Base-by-base conservation (phyloP, 2,113 vertebrate species). In the Eidolon helvum region DNA sequence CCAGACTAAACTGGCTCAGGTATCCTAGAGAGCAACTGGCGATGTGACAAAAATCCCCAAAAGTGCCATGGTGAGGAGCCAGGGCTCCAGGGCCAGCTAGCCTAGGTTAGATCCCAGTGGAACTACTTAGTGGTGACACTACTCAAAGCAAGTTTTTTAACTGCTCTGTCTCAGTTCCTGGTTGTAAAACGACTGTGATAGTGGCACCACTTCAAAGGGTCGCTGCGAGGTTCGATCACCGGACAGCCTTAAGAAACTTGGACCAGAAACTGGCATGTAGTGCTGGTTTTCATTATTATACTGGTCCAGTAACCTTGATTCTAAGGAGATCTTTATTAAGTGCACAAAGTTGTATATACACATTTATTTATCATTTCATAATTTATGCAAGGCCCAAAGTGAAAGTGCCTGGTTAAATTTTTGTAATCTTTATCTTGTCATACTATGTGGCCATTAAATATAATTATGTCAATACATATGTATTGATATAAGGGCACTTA, bases 291-390 rank as follows among this genome's bases (percentile, higher is more conserved):
- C 57, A 10, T 65, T 43, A 55, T 7, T 11, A 7, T 48, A 11
- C 26, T 66, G 87, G 19, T 30, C 55, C 28, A 55, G 83, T 82
- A 91, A 40, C 19, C 35, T 92, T 15, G 22, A 38, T 12, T 85
- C 65, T 33, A 69, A 80, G 80, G 21, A 95, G 82, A 91, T 38
- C 43, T 82, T 87, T 83, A 66, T 89, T 33, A 96, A 86, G 66
- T 59, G 19, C 50, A 87, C 72, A 90, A 78, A 79, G 78, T 92
- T 59, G 16, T 59, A 85, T 74, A 78, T 77, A 40, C 9, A 66
- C 22, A 68, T 80, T 68, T 96, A 59, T 79, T 53, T 86, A 75
- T 80, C 59, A 87, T 19, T 40, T 68, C 26, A 35, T 90, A 43
- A 93, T 95, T 83, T 91, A 93, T 69, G 48, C 82, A 91, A 68